Percentiles rank a stretch among this genome's conserved stretches.
Conservation (phyloP, 2,113 vertebrate species). For the Clarias gariepinus region DNA sequence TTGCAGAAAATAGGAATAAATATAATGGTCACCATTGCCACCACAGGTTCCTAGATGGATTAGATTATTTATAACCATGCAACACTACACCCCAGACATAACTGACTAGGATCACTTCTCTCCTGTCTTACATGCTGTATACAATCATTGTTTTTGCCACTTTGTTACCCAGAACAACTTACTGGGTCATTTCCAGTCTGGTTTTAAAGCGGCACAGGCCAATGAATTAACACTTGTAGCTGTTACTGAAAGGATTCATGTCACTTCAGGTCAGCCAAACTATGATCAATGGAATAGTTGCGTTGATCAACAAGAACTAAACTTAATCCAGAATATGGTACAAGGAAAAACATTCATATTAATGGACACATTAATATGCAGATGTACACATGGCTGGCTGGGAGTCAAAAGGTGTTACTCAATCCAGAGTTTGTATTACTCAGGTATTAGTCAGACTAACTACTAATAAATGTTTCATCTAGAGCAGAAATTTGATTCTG, state of each 20-base stretch:
- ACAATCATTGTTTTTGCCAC: not conserved
- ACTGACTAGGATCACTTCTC: not conserved
- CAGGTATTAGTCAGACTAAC: not conserved
- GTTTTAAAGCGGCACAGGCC: too few relatives aligned
- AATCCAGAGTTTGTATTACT: not conserved
- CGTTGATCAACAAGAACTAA: not conserved
- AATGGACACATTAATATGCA: not conserved
- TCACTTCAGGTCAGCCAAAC: not conserved
- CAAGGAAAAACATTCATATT: not conserved
- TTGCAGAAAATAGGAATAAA: too few relatives aligned
- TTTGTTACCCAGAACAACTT: too few relatives aligned
- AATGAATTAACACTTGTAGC: too few relatives aligned
- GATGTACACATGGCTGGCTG: not conserved
- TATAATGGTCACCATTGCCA: too few relatives aligned
- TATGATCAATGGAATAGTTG: not conserved
- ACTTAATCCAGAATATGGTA: not conserved
- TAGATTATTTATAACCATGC: too few relatives aligned
- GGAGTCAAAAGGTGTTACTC: not conserved
- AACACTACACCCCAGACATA: too few relatives aligned
- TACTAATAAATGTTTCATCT: not conserved
- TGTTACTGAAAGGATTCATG: too few relatives aligned
- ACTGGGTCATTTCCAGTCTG: too few relatives aligned
- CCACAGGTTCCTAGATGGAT: too few relatives aligned
- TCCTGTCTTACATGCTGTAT: not conserved
- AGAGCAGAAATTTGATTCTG: not conserved